Percentiles rank a stretch among this genome's conserved stretches.
These are phyloP conservation scores for Misgurnus mizolepis DNA, from an alignment of 2,113 vertebrate species.

Conservation along the genomic window DNA sequence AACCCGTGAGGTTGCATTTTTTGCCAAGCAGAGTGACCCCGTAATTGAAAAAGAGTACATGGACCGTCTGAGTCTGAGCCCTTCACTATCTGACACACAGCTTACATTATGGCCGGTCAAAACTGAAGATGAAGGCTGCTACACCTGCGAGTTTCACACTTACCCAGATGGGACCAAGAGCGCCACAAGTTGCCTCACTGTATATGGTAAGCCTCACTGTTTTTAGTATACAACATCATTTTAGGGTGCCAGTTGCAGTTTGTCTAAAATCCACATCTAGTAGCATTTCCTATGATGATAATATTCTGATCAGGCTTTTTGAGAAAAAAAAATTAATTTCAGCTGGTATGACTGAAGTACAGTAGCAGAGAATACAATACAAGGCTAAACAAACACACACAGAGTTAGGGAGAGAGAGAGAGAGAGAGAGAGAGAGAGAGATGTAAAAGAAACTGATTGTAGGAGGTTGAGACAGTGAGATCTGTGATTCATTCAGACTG, in stretches of 20 bases:
- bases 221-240: no score
- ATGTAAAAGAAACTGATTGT: constrained; percentile 43
- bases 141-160: constrained; percentile 72
- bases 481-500: constrained; percentile 60
- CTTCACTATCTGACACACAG: constrained; percentile 67
- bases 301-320: constrained; percentile 32
- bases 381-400: neutral
- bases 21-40: constrained; percentile 66
- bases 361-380: constrained; percentile 1
- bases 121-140: constrained; percentile 76
- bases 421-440: constrained; percentile 13
- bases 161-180: constrained; percentile 62
- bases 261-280: no score
- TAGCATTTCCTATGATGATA: neutral
- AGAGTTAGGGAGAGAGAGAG: constrained; percentile 10
- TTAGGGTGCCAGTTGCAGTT: no score
- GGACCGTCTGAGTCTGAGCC: constrained; percentile 67
- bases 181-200: constrained; percentile 69
- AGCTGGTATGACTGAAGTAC: neutral
- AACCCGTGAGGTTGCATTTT: constrained; percentile 66
- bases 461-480: constrained; percentile 23
- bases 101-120: constrained; percentile 72
- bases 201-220: constrained; percentile 56
- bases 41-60: constrained; percentile 69
- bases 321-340: constrained; percentile 11